Evolutionary conservation across 2,888 invertebrate species (phyloP), one percentile per base, ranked within the genome.

Genomic region (Trissolcus japonicus): DNA sequence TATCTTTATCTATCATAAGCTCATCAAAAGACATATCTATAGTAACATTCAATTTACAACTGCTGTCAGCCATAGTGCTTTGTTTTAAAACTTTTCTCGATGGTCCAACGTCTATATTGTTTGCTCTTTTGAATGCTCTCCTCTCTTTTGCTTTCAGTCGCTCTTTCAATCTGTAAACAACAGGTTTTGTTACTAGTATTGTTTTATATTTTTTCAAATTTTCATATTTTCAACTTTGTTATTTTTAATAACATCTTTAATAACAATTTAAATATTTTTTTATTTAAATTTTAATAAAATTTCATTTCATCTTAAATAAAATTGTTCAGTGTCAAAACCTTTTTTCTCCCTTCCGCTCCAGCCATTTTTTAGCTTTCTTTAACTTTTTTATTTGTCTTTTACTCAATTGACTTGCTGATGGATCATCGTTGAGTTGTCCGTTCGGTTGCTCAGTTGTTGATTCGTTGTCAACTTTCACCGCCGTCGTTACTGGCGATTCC

Each of bases 11-110:
- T 78, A 93, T 94, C 98, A 99, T 99, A 59, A 96, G 90, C 79
- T 95, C 91, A 86, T 97, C 97, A 88, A 97, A 98, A 85, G 96
- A 95, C 85, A 98, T 92, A 87, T 99, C 98, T 80, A 99, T 93
- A 14, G 94, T 94, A 14, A 98, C 91, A 63, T 91, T 91, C 63
- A 93, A 91, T 89, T 93, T 93, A 86, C 94, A 94, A 60, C 91
- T 90, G 75, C 94, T 93, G 78, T 92, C 91, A 51, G 92, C 92
- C 91, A 94, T 92, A 85, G 92, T 94, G 87, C 92, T 92, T 83
- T 90, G 91, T 89, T 96, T 97, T 11, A 97, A 88, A 71, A 92
- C 91, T 89, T 96, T 97, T 71, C 97, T 92, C 46, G 94, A 94
- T 0, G 96, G 96, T 0, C 95, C 95, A 3, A 94, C 85, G 71